Evolutionary conservation across 2,888 invertebrate species (phyloP), one percentile per base, ranked within the genome.

Genomic region (Amphipyra berbera): DNA sequence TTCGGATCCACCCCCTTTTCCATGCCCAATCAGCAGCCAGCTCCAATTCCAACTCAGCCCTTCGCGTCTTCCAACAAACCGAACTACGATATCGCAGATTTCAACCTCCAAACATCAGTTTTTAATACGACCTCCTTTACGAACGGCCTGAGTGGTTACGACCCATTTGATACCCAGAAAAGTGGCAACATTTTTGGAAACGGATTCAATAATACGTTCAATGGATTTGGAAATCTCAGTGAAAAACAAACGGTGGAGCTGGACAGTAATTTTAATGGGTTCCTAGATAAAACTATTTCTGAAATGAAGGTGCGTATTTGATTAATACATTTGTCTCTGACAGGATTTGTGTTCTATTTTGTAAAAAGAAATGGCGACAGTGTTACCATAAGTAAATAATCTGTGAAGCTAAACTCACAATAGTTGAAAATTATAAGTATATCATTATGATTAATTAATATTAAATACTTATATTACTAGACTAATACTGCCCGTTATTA

Each of bases 131-230:
- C 88, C 1, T 88, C 93, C 0, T 92, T 93, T 77, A 92, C 93
- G 0, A 94, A 95, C 65, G 94, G 93, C 0, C 76, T 95, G 53
- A 91, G 89, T 21, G 93, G 95, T 0, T 95, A 96, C 76, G 98
- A 98, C 91, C 98, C 98, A 0, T 98, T 98, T 86, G 98, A 98
- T 77, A 98, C 98, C 95, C 97, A 97, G 45, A 97, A 97, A 82
- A 78, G 84, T 37, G 89, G 89, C 1, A 94, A 91, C 54, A 93
- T 95, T 8, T 94, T 94, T 59, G 91, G 89, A 0, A 94, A 93
- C 54, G 90, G 90, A 1, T 93, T 83, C 57, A 90, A 91, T 0
- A 92, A 89, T 65, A 75, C 88, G 0, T 94, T 94, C 73, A 95
- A 95, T 64, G 95, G 95, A 0, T 95, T 94, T 61, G 94, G 93